Conservation (phyloP, 2,888 invertebrate genomes). For the Deroplatys truncata region DNA sequence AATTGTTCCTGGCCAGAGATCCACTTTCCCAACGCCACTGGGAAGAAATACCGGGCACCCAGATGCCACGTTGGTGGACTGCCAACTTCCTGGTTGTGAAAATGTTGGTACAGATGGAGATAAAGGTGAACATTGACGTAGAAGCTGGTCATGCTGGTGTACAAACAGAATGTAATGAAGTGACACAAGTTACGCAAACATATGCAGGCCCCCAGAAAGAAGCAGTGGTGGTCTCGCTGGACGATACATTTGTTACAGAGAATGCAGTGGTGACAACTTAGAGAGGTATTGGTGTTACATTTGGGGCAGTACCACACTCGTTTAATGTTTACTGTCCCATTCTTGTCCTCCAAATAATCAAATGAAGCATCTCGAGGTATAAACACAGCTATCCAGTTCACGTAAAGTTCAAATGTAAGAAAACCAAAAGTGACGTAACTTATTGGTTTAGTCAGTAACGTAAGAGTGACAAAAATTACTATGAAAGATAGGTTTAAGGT, state of each 20-base stretch:
- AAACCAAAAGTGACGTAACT: conserved; percentile 4
- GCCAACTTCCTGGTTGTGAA: neutral
- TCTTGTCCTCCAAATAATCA: neutral
- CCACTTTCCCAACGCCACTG: conserved; percentile 21
- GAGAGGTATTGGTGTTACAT: conserved; percentile 9
- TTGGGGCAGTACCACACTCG: conserved; percentile 25
- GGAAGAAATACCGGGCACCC: conserved; percentile 19
- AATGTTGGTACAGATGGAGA: neutral
- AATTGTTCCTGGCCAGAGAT: conserved; percentile 10
- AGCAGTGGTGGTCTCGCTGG: conserved; percentile 26
- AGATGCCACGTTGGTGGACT: neutral
- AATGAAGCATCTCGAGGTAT: neutral
- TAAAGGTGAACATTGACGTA: conserved; percentile 9
- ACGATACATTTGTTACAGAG: conserved; percentile 24
- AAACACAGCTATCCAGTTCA: conserved; percentile 21
- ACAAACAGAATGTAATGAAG: conserved; percentile 24
- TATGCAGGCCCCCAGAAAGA: conserved; percentile 26
- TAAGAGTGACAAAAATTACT: neutral
- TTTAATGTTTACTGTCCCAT: neutral
- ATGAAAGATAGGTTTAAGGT: conserved; percentile 8
- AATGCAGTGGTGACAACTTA: conserved; percentile 26
- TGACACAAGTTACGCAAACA: conserved; percentile 19
- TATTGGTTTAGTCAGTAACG: neutral
- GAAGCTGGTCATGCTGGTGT: conserved; percentile 11
- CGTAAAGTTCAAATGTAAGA: conserved; percentile 22